Base-by-base conservation (phyloP, 2,888 invertebrate genomes). In the Fabriciana adippe region DNA sequence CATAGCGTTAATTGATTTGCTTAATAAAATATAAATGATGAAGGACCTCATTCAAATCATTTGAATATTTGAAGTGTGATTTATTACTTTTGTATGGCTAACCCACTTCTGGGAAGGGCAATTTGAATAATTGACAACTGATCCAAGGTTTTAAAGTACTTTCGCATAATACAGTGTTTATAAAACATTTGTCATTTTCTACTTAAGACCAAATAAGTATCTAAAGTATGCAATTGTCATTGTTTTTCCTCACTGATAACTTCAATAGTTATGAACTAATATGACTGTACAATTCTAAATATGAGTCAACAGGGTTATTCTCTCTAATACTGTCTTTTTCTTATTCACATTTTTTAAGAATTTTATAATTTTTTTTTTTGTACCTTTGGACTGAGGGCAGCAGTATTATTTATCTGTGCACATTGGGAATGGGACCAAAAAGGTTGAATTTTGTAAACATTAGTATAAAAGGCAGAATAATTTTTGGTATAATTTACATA, bases 251-350 rank as follows among this genome's bases (percentile, higher is more conserved):
- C 31, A 64, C 18, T 48, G 48, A 50, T 64, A 54, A 48, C 18
- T 48, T 26, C 41, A 59, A 55, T 55, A 21, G 50, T 51, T 50
- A 60, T 31, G 16, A 60, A 51, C 57, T 50, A 35, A 62, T 67
- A 72, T 60, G 66, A 70, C 70, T 68, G 70, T 63, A 68, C 67
- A 70, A 80, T 81, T 81, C 79, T 82, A 80, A 82, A 81, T 76
- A 76, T 73, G 77, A 77, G 63, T 68, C 71, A 79, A 83, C 84
- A 83, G 83, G 84, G 84, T 83, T 77, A 76, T 77, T 76, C 78
- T 78, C 76, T 76, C 63, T 69, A 66, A 51, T 67, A 61, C 67
- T 72, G 69, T 69, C 67, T 69, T 71, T 68, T 64, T 60, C 50
- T 64, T 67, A 55, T 57, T 54, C 31, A 67, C 35, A 67, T 68